A percentile compares a stretch with the other conserved stretches of the same genome.
These are phyloP conservation scores for Remorina albescens DNA, from an alignment of 2,797 vertebrate genomes.

Conservation along the genomic window DNA sequence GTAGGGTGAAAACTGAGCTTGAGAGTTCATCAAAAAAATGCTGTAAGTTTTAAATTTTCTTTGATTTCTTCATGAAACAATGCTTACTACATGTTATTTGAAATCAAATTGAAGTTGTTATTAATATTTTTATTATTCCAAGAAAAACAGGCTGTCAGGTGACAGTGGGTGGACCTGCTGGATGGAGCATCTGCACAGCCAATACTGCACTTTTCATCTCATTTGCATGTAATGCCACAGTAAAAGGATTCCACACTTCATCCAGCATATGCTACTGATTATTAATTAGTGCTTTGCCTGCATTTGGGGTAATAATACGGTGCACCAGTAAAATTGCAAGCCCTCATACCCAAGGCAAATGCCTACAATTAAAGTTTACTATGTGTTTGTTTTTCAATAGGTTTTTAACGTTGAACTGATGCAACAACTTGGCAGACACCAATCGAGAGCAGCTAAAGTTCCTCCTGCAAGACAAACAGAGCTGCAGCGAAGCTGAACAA, in stretches of 20 bases:
- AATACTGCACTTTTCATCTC: conserved; percentile 66
- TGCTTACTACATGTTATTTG: neutral
- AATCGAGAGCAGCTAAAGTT: conserved; percentile 33
- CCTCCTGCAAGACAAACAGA: conserved; percentile 43
- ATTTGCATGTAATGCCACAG: conserved; percentile 73
- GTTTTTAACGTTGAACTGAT: conserved; percentile 72
- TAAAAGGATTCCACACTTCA: conserved; percentile 72
- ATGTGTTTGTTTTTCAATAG: conserved; percentile 86
- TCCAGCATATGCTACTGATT: conserved; percentile 82
- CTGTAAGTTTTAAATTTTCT: neutral
- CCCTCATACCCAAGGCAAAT: conserved; percentile 75
- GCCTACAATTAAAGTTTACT: conserved; percentile 84
- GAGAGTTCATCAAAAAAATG: neutral
- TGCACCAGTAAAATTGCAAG: conserved; percentile 73
- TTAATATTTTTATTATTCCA: neutral
- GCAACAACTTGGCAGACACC: conserved; percentile 70
- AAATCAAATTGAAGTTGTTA: neutral
- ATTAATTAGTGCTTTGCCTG: conserved; percentile 82
- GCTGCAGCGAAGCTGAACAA: conserved; percentile 1
- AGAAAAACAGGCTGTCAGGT: neutral
- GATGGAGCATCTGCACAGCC: conserved; percentile 13
- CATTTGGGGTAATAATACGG: conserved; percentile 76
- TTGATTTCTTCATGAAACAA: neutral
- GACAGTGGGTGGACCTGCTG: conserved; percentile 11
- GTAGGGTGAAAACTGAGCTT: neutral